These are phyloP conservation scores for Drosophila ambigua DNA, from an alignment of 1,140 invertebrate species.

Conservation along the genomic window DNA sequence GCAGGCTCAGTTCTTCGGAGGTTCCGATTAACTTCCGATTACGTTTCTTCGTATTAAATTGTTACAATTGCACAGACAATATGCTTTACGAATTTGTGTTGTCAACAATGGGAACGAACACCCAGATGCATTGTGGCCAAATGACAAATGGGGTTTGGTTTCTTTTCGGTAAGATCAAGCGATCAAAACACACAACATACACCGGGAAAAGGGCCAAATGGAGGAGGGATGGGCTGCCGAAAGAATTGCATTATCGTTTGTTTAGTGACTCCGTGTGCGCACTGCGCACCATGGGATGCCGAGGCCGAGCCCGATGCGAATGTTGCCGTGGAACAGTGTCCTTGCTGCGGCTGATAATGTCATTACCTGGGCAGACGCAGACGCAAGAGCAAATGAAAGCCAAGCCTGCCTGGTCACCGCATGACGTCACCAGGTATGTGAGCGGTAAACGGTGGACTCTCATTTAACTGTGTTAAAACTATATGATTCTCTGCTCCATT, in stretches of 20 bases:
- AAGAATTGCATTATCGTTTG: conserved; percentile 78
- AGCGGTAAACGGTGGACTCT: conserved; percentile 1
- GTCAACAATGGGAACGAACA: conserved; percentile 71
- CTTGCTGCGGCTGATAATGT: conserved; percentile 75
- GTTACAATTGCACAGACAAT: conserved; percentile 48
- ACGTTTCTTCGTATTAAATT: conserved; percentile 68
- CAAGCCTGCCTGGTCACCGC: conserved; percentile 17
- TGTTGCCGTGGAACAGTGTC: too few relatives aligned
- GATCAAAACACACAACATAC: conserved; percentile 63
- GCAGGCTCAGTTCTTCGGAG: too few relatives aligned
- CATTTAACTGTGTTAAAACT: conserved; percentile 43
- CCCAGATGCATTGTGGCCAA: conserved; percentile 68
- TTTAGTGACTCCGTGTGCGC: conserved; percentile 57
- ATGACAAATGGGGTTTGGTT: conserved; percentile 61
- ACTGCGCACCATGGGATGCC: conserved; percentile 34
- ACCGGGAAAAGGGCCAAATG: conserved; percentile 9
- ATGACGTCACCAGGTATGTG: conserved; percentile 56
- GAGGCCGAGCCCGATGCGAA: conserved; percentile 6
- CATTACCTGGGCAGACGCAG: conserved; percentile 48
- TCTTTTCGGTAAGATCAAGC: conserved; percentile 60
- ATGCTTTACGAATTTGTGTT: conserved; percentile 24
- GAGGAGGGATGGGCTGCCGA: conserved; percentile 49
- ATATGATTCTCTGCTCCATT: not conserved
- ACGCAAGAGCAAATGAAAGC: conserved; percentile 15
- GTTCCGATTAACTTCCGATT: conserved; percentile 64